Percentiles rank a stretch among this genome's conserved stretches.
phyloP scores from a whole-genome alignment of 2,888 invertebrate species.

The Hyppa rectilinea region DNA sequence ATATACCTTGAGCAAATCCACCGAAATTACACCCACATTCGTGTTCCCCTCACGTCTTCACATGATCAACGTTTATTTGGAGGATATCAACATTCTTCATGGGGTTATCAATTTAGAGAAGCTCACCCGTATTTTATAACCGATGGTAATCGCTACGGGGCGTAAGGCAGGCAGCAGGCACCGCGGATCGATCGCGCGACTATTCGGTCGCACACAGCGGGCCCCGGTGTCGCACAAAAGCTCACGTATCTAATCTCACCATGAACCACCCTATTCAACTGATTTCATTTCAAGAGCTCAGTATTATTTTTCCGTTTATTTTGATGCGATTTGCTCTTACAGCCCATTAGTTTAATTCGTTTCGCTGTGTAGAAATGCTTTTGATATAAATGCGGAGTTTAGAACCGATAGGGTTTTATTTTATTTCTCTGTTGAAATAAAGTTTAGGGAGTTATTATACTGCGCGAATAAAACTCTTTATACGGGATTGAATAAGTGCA shows the following conservation, averaged over 20 bases:
- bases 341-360: slow-evolving; percentile 47
- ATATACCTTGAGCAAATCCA: slow-evolving; percentile 22
- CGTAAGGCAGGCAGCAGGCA: slow-evolving; percentile 2
- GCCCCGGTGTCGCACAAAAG: slow-evolving; percentile 48
- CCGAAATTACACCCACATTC: slow-evolving; percentile 22
- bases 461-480: neutral
- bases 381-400: slow-evolving; percentile 31
- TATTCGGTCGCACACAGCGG: slow-evolving; percentile 46
- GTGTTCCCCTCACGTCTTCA: slow-evolving; percentile 36
- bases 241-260: slow-evolving; percentile 66
- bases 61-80: slow-evolving; percentile 29
- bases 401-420: slow-evolving; percentile 6
- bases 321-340: slow-evolving; percentile 55
- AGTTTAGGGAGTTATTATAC: slow-evolving; percentile 4
- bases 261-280: slow-evolving; percentile 52
- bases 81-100: slow-evolving; percentile 26
- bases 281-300: slow-evolving; percentile 51
- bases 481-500: neutral
- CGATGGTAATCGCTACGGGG: slow-evolving; percentile 11
- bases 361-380: slow-evolving; percentile 31
- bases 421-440: slow-evolving; percentile 24
- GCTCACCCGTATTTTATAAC: slow-evolving; percentile 7
- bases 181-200: slow-evolving; percentile 53
- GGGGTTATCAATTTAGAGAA: slow-evolving; percentile 27
- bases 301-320: slow-evolving; percentile 58